A percentile compares a stretch with the other conserved stretches of the same genome.
Conservation (phyloP, 2,797 vertebrate genomes). For the Amblyopsis hoosieri region DNA sequence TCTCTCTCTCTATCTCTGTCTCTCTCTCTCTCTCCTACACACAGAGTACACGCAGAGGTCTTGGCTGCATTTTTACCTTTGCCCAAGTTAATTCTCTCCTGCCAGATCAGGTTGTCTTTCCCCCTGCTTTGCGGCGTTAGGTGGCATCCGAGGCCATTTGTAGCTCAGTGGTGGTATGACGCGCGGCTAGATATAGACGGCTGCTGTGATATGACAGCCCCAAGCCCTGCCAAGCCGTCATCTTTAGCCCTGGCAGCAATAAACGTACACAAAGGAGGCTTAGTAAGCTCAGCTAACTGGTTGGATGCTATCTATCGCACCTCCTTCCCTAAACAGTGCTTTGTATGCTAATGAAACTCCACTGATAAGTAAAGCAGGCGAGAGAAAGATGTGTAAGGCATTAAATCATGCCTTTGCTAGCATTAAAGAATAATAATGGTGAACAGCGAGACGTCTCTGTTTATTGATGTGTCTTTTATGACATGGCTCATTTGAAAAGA, state of each 20-base stretch:
- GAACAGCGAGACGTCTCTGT: slow-evolving; percentile 61
- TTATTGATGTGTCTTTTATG: slow-evolving; percentile 82
- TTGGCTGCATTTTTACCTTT: slow-evolving; percentile 68
- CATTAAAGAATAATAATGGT: slow-evolving; percentile 77
- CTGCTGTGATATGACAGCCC: slow-evolving; percentile 65
- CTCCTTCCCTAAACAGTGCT: slow-evolving; percentile 57
- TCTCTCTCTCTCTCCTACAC: slow-evolving; percentile 12
- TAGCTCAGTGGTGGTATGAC: slow-evolving; percentile 45
- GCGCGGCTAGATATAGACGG: slow-evolving; percentile 51
- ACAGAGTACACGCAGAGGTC: slow-evolving; percentile 71
- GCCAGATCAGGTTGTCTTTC: slow-evolving; percentile 69
- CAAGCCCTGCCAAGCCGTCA: slow-evolving; percentile 66
- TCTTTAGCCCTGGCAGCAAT: slow-evolving; percentile 65
- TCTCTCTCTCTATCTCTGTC: slow-evolving; percentile 32
- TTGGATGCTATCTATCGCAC: slow-evolving; percentile 59
- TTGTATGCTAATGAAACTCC: slow-evolving; percentile 76
- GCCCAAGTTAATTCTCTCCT: slow-evolving; percentile 45
- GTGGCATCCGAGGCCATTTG: slow-evolving; percentile 39
- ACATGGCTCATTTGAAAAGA: slow-evolving; percentile 66
- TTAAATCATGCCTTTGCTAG: slow-evolving; percentile 70
- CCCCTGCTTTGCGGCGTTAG: slow-evolving; percentile 28
- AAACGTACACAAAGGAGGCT: slow-evolving; percentile 58
- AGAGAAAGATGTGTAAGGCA: slow-evolving; percentile 49
- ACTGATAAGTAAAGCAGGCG: slow-evolving; percentile 60
- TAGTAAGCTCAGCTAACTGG: slow-evolving; percentile 64